A percentile compares a stretch with the other conserved stretches of the same genome.
These are phyloP conservation scores for Lithophane ornitopus DNA, from an alignment of 2,888 invertebrate species.

Conservation along the genomic window DNA sequence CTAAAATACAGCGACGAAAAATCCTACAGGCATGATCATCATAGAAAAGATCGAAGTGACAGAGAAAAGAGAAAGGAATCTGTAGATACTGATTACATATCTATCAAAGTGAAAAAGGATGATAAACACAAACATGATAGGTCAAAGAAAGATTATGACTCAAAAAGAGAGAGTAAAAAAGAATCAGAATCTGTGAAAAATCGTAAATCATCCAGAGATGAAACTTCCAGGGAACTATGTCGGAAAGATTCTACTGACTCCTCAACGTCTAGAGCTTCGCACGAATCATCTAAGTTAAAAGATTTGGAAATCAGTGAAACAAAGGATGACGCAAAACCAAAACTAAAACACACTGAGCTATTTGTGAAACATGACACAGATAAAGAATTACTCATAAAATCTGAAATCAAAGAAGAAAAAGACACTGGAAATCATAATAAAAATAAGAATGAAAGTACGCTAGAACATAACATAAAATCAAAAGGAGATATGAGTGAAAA, in stretches of 20 bases:
- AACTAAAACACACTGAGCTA: constrained; percentile 85
- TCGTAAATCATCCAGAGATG: constrained; percentile 86
- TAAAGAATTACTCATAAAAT: constrained; percentile 82
- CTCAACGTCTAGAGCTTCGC: constrained; percentile 85
- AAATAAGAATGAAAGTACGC: constrained; percentile 71
- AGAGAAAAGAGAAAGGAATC: constrained; percentile 83
- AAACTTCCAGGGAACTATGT: constrained; percentile 82
- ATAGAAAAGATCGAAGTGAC: constrained; percentile 86
- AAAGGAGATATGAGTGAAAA: constrained; percentile 83
- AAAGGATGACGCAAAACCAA: constrained; percentile 83
- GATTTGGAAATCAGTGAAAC: constrained; percentile 80
- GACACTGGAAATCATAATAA: constrained; percentile 70
- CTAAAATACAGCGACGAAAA: constrained; percentile 81
- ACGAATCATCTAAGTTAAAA: constrained; percentile 84
- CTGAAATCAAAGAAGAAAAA: constrained; percentile 89
- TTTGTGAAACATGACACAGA: constrained; percentile 87
- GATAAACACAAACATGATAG: constrained; percentile 88
- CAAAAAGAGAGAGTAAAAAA: constrained; percentile 86
- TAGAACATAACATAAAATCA: constrained; percentile 72
- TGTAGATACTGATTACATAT: constrained; percentile 72
- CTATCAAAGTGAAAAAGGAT: constrained; percentile 81
- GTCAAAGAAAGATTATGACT: constrained; percentile 82
- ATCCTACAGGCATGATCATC: constrained; percentile 86
- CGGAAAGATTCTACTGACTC: constrained; percentile 90
- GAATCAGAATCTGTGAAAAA: constrained; percentile 81